These are phyloP conservation scores for human (Homo sapiens) DNA, from an alignment of 2,113 vertebrate genomes.

Conservation along the genomic window DNA sequence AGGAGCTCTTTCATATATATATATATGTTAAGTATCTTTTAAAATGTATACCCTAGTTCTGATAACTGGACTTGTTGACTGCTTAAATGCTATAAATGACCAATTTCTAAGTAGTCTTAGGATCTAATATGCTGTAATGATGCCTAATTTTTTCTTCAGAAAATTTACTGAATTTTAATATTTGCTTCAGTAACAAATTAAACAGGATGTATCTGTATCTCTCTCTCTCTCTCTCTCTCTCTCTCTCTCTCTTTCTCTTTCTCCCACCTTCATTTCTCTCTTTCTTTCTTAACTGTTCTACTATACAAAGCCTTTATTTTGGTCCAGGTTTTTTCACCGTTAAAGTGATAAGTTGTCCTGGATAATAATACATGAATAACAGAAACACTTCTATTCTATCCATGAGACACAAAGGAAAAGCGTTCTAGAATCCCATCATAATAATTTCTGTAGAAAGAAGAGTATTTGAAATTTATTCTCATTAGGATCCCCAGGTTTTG, in stretches of 20 bases:
- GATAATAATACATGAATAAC: not conserved
- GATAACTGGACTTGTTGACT: not conserved
- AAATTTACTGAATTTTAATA: not conserved
- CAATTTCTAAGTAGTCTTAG: not conserved
- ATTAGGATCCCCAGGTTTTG: not conserved
- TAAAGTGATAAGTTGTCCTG: not conserved
- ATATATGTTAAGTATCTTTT: not conserved
- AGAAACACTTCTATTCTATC: not conserved
- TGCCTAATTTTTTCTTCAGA: not conserved
- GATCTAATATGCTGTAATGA: not conserved
- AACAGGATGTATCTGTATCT: not conserved
- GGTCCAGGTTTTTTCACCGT: not conserved
- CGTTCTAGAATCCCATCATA: not conserved
- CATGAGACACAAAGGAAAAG: not conserved
- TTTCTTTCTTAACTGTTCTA: not conserved
- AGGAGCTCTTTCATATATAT: not conserved
- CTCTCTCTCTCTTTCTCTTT: not conserved
- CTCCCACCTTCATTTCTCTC: no score
- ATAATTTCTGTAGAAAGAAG: not conserved
- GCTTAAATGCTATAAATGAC: not conserved
- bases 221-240: not conserved
- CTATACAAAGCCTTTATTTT: not conserved
- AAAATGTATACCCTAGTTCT: not conserved
- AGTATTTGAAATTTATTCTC: not conserved
- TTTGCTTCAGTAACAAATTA: not conserved